phyloP scores from a whole-genome alignment of 1,140 invertebrate genomes.

The Hylaeus volcanicus region DNA sequence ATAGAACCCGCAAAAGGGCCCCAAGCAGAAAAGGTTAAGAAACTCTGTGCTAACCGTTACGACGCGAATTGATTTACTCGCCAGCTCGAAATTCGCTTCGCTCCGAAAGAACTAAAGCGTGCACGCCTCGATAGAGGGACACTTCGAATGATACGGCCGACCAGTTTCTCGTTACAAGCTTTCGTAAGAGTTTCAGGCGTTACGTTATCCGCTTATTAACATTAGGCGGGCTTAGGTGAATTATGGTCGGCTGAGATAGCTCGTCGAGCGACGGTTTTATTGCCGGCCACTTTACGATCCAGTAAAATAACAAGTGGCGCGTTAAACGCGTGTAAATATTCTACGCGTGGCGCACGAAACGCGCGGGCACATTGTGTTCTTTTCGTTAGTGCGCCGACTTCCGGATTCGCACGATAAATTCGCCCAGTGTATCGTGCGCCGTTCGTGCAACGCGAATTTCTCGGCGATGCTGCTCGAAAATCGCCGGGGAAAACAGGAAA shows the following conservation, averaged over 20 bases:
- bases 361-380: neutral
- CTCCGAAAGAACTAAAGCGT: neutral
- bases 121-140: no score
- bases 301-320: conserved; percentile 15
- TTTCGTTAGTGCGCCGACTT: neutral
- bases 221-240: conserved; percentile 23
- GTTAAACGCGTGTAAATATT: conserved; percentile 45
- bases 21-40: no score
- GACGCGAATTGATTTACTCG: conserved; percentile 2
- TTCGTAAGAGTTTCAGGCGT: conserved; percentile 22
- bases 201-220: conserved; percentile 38
- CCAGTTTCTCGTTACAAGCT: conserved; percentile 25
- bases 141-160: neutral
- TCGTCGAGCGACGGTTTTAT: conserved; percentile 35
- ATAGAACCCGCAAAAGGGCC: no score
- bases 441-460: neutral
- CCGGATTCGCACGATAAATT: conserved; percentile 18
- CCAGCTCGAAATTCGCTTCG: neutral
- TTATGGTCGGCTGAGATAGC: conserved; percentile 23
- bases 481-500: neutral
- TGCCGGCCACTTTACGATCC: conserved; percentile 34
- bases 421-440: neutral
- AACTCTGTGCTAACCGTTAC: neutral
- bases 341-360: neutral
- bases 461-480: neutral